phyloP scores from a whole-genome alignment of 2,113 vertebrate genomes.

The Ciconia stormi region DNA sequence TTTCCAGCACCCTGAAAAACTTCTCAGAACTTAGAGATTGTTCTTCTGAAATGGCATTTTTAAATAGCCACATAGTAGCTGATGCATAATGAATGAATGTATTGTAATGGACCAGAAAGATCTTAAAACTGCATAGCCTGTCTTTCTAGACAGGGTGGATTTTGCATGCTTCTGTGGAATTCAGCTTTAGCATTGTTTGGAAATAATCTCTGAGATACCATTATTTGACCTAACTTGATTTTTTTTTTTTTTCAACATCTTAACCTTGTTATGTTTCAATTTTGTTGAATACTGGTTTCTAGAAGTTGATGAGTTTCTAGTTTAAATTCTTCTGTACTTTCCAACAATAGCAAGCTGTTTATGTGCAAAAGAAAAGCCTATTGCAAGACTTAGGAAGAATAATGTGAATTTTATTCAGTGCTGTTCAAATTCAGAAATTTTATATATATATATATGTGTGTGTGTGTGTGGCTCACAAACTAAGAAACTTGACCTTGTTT shows the following conservation, averaged over 20 bases:
- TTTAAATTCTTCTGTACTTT: not conserved
- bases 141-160: not conserved
- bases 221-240: not conserved
- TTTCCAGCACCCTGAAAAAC: not conserved
- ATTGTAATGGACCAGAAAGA: constrained; percentile 14
- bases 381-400: not conserved
- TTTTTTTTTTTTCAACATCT: not conserved
- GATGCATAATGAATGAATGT: not conserved
- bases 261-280: not conserved
- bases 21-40: not conserved
- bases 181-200: not conserved
- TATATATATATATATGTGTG: too few species aligned
- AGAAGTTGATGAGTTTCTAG: not conserved
- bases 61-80: not conserved
- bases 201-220: not conserved
- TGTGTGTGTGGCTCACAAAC: not conserved
- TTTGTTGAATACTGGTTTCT: not conserved
- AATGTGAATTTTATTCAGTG: not conserved
- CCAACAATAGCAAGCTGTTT: not conserved
- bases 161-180: not conserved
- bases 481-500: not conserved
- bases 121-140: not conserved
- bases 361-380: not conserved
- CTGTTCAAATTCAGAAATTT: not conserved
- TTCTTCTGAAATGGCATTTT: constrained; percentile 12